Base-by-base conservation (phyloP, 2,888 invertebrate genomes). In the Drosophila pseudotalamancana region DNA sequence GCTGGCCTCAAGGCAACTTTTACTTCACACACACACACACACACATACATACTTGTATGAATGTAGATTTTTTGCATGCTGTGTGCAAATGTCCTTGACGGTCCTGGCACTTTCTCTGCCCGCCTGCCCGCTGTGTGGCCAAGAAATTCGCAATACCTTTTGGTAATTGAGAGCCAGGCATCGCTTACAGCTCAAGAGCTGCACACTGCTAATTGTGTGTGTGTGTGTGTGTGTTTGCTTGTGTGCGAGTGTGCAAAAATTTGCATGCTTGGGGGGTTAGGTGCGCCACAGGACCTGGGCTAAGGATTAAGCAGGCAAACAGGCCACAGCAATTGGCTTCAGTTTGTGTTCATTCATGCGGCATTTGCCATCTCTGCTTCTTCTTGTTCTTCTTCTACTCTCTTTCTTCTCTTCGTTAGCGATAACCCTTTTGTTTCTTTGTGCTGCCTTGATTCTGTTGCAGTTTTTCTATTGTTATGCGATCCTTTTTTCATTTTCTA, bases 231-330 rank as follows among this genome's bases (percentile, higher is more conserved):
- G 49, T 53, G 49, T 45, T 16, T 23, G 21, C 79, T 65, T 42
- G 14, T 45, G 12, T 37, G 12, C 27, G 14, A 23, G 9, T 51
- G 12, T 66, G 31, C 56, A 69, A 70, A 82, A 78, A 83, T 87
- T 87, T 86, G 84, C 81, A 82, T 86, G 70, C 67, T 77, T 70
- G 48, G 60, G 57, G 57, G 50, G 69, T 40, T 60, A 62, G 46
- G 50, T 29, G 19, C 43, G 43, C 43, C 43, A 29, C 43, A 43
- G 49, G 23, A 43, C 25, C 46, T 18, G 32, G n/a, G 49, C 54
- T 18, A 31, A 61, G 46, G 37, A 43, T 40, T 27, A 53, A 48
- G 48, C 37, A 57, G 12, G 18, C 43, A 34, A 31, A 57, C n/a
- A n/a, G n/a, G 45, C 31, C 51, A 50, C 39, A 54, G 21, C 54